Evolutionary conservation across 2,797 vertebrate genomes (phyloP).

Genomic region (Psittacula echo): DNA sequence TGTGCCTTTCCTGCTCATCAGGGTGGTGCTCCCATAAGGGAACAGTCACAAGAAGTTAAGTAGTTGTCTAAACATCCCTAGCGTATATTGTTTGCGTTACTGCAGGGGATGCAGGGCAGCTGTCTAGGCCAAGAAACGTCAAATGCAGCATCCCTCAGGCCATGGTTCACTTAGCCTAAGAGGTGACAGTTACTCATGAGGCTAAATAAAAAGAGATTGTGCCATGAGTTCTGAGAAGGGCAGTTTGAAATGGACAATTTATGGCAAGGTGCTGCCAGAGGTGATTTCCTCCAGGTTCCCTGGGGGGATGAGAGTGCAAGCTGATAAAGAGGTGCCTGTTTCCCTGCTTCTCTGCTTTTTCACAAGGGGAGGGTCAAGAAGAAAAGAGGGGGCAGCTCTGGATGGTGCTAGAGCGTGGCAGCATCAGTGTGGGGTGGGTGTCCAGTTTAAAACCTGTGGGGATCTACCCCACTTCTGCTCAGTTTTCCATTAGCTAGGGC

Average conservation of each 20-base stretch:
- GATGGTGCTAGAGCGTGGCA: neutral
- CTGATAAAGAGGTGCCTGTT: accelerated
- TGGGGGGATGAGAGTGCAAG: neutral
- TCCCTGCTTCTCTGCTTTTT: neutral
- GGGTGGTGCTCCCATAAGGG: neutral
- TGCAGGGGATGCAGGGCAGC: neutral
- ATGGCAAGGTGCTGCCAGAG: neutral
- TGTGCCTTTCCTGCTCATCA: neutral
- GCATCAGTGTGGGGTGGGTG: neutral
- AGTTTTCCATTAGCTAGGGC: neutral
- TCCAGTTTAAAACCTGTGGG: neutral
- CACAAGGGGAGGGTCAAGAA: neutral
- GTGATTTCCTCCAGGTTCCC: neutral
- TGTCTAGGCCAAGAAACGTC: neutral
- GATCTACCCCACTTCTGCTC: neutral
- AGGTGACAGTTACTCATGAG: neutral
- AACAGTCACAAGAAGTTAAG: neutral
- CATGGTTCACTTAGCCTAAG: neutral
- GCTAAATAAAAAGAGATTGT: neutral
- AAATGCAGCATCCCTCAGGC: neutral
- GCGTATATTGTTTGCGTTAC: too few species aligned
- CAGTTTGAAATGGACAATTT: neutral
- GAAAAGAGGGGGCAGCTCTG: neutral
- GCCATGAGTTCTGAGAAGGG: neutral
- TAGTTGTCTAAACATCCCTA: neutral